Conservation (phyloP, 2,113 vertebrate genomes). For the Megatriorchis doriae region DNA sequence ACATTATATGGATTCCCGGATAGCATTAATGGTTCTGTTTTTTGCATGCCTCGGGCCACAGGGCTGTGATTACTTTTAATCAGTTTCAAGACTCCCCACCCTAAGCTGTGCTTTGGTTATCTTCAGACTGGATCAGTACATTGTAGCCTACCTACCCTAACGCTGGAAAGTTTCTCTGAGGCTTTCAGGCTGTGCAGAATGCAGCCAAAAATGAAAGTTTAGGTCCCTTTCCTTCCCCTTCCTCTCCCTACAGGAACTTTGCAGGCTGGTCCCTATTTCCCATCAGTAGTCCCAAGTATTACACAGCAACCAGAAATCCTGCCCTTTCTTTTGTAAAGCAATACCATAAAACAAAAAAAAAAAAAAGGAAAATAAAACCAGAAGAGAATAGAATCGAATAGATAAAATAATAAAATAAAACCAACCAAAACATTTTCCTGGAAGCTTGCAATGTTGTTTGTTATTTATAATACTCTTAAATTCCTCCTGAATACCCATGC, state of each 20-base stretch:
- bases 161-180: conserved; percentile 24
- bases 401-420: not conserved
- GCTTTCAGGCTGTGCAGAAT: conserved; percentile 26
- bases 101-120: conserved; percentile 39
- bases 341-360: not conserved
- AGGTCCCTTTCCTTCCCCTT: not conserved
- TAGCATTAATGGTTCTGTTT: conserved; percentile 50
- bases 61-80: conserved; percentile 61
- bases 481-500: not conserved
- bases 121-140: conserved; percentile 47
- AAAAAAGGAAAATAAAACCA: not conserved
- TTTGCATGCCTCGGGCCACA: conserved; percentile 46
- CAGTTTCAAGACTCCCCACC: conserved; percentile 59
- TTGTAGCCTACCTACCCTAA: not conserved
- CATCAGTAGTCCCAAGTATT: not conserved
- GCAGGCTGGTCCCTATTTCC: not conserved
- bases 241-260: not conserved
- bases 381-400: not conserved
- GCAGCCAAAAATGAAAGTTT: conserved; percentile 41
- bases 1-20: conserved; percentile 45
- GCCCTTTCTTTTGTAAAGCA: not conserved
- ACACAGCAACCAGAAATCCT: not conserved
- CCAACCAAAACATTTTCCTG: not conserved
- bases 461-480: not conserved
- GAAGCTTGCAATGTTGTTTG: not conserved